Percentiles rank a stretch among this genome's conserved stretches.
These are phyloP conservation scores for Hirtodrosophila histrioides DNA, from an alignment of 2,888 invertebrate genomes.

Conservation along the genomic window DNA sequence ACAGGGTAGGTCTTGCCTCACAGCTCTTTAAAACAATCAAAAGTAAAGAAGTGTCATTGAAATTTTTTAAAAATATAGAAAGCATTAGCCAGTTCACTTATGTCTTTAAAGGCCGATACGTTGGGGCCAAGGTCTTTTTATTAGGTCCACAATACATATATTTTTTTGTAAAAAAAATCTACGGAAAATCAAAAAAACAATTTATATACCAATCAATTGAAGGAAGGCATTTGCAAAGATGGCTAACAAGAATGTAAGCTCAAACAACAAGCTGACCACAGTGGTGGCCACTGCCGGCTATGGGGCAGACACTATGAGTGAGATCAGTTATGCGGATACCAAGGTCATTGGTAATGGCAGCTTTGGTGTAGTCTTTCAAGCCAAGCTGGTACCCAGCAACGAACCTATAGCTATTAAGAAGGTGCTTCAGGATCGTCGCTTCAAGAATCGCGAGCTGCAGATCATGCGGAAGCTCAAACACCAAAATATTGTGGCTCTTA, in stretches of 20 bases:
- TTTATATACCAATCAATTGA: neutral
- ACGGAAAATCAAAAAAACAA: conserved; percentile 9
- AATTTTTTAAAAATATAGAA: conserved; percentile 33
- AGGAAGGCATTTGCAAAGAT: conserved; percentile 19
- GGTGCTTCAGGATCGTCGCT: conserved; percentile 99
- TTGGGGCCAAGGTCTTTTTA: conserved; percentile 17
- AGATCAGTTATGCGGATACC: conserved; percentile 99
- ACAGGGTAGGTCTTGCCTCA: conserved; percentile 31
- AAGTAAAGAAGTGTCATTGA: conserved; percentile 30
- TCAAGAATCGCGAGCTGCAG: conserved; percentile 99
- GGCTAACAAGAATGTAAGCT: conserved; percentile 32
- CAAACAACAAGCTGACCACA: conserved; percentile 92
- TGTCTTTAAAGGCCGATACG: conserved; percentile 30
- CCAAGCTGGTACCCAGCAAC: conserved; percentile 96
- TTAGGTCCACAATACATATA: conserved; percentile 23
- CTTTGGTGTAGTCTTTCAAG: conserved; percentile 99
- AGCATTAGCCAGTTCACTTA: conserved; percentile 37
- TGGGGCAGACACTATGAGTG: conserved; percentile 97
- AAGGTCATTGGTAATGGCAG: conserved; percentile 99
- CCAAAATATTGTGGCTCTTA: conserved; percentile 99
- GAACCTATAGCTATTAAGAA: conserved; percentile 99
- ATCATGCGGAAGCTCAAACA: conserved; percentile 99
- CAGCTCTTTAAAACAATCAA: conserved; percentile 13
- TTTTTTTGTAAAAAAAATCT: conserved; percentile 22
- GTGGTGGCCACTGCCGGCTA: conserved; percentile 99